Evolutionary conservation across 2,888 invertebrate species (phyloP), one percentile per base, ranked within the genome.

Genomic region (Malachius bipustulatus): DNA sequence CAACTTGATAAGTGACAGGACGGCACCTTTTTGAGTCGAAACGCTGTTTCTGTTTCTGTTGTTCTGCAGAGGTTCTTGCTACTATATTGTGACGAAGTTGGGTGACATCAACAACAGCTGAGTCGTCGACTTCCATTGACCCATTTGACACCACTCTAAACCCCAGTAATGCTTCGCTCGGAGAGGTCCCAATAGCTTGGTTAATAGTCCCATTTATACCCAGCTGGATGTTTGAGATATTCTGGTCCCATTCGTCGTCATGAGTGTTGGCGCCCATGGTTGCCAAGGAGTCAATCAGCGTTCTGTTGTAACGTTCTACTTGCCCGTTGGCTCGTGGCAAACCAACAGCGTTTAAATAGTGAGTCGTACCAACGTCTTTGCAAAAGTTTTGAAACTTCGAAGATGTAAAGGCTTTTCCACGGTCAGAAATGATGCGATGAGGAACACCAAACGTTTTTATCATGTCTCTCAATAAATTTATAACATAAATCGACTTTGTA

Each of bases 81-180:
- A 8, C 16, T 26, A 41, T 36, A 1, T 33, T 14, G 4, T 37
- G 24, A 13, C 33, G 4, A 3, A 42, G 26, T 16, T 14, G 16
- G 2, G 38, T 38, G 13, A 42, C 35, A 15, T 42, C 40, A 4
- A n/a, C n/a, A n/a, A n/a, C n/a, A n/a, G n/a, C n/a, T n/a, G n/a
- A n/a, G n/a, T n/a, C n/a, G n/a, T n/a, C 32, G 10, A 35, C 10
- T 29, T 9, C 12, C 11, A 29, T 11, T 8, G 8, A 13, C 3
- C 28, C 36, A 12, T 38, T 35, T 3, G 11, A 14, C 4, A 11
- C 19, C 19, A 33, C 36, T 12, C 36, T 10, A 16, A 24, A 31
- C n/a, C 41, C 39, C 36, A 41, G 9, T 14, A 42, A 35, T 8
- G 34, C 42, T 24, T 42, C 42, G 16, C 37, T 34, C 3, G 41